phyloP scores from a whole-genome alignment of 2,113 vertebrate genomes.

The Laticauda laticaudata region DNA sequence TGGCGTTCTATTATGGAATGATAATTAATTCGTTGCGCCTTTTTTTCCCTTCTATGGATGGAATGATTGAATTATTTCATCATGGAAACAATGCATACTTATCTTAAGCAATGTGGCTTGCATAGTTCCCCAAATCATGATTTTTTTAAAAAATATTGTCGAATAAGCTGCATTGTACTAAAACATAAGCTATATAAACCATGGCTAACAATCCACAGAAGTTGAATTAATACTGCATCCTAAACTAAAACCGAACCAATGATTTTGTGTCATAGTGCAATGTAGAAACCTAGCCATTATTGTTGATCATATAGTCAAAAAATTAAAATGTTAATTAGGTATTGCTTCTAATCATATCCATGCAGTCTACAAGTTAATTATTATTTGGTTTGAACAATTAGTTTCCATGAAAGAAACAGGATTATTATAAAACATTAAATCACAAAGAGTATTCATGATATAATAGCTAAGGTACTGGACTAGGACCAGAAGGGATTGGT shows the following conservation, averaged over 20 bases:
- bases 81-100: not conserved
- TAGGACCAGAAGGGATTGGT: not conserved
- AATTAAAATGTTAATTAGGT: not conserved
- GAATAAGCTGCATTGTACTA: not conserved
- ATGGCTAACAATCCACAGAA: not conserved
- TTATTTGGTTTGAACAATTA: not conserved
- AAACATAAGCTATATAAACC: not conserved
- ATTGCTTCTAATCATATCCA: not conserved
- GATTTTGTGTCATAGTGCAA: not conserved
- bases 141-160: not conserved
- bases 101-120: not conserved
- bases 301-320: not conserved
- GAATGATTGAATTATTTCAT: not conserved
- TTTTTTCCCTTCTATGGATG: not conserved
- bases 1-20: not conserved
- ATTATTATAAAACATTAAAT: not conserved
- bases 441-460: not conserved
- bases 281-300: not conserved
- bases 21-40: not conserved
- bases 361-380: not conserved
- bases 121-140: not conserved
- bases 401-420: not conserved
- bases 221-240: not conserved
- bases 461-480: not conserved
- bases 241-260: not conserved